Evolutionary conservation across 2,113 vertebrate genomes (phyloP).

Genomic region (Epinephelus fuscoguttatus): DNA sequence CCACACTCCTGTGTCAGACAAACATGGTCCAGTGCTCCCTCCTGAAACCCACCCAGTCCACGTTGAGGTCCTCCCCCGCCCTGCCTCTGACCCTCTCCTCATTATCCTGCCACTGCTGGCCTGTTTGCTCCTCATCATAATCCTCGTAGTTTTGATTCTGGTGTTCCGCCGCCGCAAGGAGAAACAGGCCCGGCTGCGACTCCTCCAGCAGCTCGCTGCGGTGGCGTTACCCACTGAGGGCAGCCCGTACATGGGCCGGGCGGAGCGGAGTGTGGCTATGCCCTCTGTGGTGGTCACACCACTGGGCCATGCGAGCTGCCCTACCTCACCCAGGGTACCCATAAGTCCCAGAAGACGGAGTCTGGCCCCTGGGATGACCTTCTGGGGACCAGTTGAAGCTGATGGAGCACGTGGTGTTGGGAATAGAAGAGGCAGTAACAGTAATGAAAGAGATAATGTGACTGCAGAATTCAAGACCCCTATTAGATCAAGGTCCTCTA

Average conservation of each 20-base stretch:
- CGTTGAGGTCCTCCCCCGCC: slow-evolving; percentile 72
- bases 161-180: slow-evolving; percentile 86
- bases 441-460: slow-evolving; percentile 21
- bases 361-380: slow-evolving; percentile 70
- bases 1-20: slow-evolving; percentile 49
- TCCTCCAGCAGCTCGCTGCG: slow-evolving; percentile 75
- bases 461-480: slow-evolving; percentile 37
- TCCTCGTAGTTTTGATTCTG: slow-evolving; percentile 80
- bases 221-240: slow-evolving; percentile 46
- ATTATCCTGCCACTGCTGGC: slow-evolving; percentile 85
- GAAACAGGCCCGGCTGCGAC: slow-evolving; percentile 78
- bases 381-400: slow-evolving; percentile 84
- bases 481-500: slow-evolving; percentile 64
- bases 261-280: slow-evolving; percentile 83
- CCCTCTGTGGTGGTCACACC: slow-evolving; percentile 89
- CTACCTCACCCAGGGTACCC: slow-evolving; percentile 59
- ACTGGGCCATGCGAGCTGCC: slow-evolving; percentile 74
- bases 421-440: slow-evolving; percentile 13
- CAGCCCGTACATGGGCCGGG: slow-evolving; percentile 59
- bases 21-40: slow-evolving; percentile 37
- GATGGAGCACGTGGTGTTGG: slow-evolving; percentile 39
- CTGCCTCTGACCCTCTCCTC: slow-evolving; percentile 81
- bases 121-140: slow-evolving; percentile 84
- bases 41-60: slow-evolving; percentile 53
- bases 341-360: slow-evolving; percentile 56